Evolutionary conservation across 1,140 invertebrate species (phyloP), one percentile per base, ranked within the genome.

Genomic region (Phocides pigmalion): DNA sequence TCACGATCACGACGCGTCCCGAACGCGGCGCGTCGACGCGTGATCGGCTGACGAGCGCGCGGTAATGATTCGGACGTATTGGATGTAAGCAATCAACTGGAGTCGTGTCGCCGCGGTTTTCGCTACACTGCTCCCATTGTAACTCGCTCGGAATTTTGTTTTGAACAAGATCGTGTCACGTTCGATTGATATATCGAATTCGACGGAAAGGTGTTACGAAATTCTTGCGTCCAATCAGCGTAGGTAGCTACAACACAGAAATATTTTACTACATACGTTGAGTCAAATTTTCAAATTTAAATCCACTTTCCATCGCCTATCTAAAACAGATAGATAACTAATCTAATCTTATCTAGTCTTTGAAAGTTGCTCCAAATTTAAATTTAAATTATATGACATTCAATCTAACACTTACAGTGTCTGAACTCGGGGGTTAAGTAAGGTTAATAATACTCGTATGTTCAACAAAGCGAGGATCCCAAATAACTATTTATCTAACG

Each of bases 11-110:
- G 49, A 20, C 62, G n/a, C 12, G 35, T 44, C 58, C 12, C 37
- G 49, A n/a, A n/a, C 12, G 22, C 44, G 16, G 46, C 19, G 47
- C 56, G 59, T 62, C 66, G 64, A 6, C 22, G 28, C 28, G 32
- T 35, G 9, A 0, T 3, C 35, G 14, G 42, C 42, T 20, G 42
- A 37, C 49, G 49, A 37, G 32, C 49, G 16, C 49, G 49, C 49
- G 15, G 1, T 37, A 51, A 51, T 51, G 28, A 1, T 12, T 51
- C 28, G 15, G 49, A 51, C 50, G 12, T 39, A 17, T 20, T 39
- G 14, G 50, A 35, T 39, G 50, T 53, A 51, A 51, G 50, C 50
- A 20, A 53, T 54, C 50, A 14, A 14, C 50, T 15, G 32, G 35
- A 16, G 17, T 39, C 50, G 35, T 54, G 50, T 19, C 35, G 14